Percentiles rank a stretch among this genome's conserved stretches.
Evolutionary conservation across 2,113 vertebrate species (phyloP).

Genomic region (Hemibagrus wyckioides): DNA sequence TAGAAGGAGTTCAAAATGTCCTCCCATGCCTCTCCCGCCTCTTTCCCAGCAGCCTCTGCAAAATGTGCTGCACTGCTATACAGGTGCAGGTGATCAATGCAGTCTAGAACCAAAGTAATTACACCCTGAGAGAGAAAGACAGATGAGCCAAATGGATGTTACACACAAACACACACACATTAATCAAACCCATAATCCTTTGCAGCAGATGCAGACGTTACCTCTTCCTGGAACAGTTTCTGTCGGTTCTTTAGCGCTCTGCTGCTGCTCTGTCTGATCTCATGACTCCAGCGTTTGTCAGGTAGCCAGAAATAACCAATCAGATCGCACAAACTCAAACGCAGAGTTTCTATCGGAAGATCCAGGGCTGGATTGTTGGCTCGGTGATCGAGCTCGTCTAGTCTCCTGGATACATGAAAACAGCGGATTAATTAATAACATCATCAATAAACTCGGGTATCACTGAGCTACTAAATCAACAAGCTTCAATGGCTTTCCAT

Average conservation of each 20-base stretch:
- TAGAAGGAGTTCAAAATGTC: conserved; percentile 84
- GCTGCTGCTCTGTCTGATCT: conserved; percentile 82
- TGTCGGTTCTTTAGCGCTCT: conserved; percentile 85
- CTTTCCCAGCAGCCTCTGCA: conserved; percentile 80
- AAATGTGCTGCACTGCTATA: conserved; percentile 81
- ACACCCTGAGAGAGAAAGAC: conserved; percentile 78
- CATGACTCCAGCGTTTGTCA: conserved; percentile 78
- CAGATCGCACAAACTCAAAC: conserved; percentile 84
- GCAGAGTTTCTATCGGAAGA: conserved; percentile 78
- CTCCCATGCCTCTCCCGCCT: conserved; percentile 84
- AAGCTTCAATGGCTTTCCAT: too few relatives aligned
- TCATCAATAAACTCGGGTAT: not conserved
- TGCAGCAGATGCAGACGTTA: conserved; percentile 52
- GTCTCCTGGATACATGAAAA: conserved; percentile 71
- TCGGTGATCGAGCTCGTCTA: conserved; percentile 81
- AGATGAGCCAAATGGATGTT: not conserved
- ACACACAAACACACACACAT: not conserved
- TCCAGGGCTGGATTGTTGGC: conserved; percentile 65
- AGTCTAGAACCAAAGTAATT: conserved; percentile 88
- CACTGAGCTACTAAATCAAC: not conserved
- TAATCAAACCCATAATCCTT: not conserved
- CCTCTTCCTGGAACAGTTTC: conserved; percentile 96
- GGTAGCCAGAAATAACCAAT: conserved; percentile 87
- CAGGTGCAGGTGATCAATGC: conserved; percentile 88
- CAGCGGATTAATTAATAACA: not conserved